phyloP scores from a whole-genome alignment of 2,888 invertebrate genomes.

The Nesidiocoris tenuis region DNA sequence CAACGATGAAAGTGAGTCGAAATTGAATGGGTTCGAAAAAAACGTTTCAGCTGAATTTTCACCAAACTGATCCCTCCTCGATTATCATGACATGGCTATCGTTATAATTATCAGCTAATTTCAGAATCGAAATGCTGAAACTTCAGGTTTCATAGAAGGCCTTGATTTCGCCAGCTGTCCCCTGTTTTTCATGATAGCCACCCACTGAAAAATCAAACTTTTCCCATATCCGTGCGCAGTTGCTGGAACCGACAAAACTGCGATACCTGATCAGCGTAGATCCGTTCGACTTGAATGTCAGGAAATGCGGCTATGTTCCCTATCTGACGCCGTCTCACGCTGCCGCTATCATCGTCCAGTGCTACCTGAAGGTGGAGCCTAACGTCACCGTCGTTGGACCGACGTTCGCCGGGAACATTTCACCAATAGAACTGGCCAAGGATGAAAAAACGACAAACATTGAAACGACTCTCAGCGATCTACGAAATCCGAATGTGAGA shows the following conservation, averaged over 20 bases:
- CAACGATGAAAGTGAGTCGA: conserved; percentile 37
- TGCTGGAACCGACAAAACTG: conserved; percentile 19
- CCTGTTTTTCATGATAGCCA: no score
- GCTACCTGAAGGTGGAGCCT: conserved; percentile 26
- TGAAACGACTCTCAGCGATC: background rate
- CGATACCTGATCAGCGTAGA: conserved; percentile 28
- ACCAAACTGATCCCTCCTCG: no score
- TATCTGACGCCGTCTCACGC: conserved; percentile 25
- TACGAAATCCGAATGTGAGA: no score
- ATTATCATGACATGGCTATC: no score
- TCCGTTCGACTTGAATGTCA: conserved; percentile 8
- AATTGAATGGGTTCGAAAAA: no score
- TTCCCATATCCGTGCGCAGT: no score
- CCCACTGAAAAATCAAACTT: no score
- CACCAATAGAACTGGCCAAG: conserved; percentile 5
- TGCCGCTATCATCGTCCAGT: conserved; percentile 25
- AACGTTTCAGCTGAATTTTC: no score
- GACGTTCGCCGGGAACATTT: background rate
- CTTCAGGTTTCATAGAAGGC: no score
- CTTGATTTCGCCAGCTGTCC: no score
- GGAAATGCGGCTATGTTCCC: conserved; percentile 30
- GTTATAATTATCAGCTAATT: no score
- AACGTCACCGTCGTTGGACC: conserved; percentile 35
- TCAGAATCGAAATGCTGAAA: no score
- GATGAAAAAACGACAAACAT: background rate